Evolutionary conservation across 92 coral and sea anemone genomes (phyloP).

Genomic region (Epizoanthus illoricatus): DNA sequence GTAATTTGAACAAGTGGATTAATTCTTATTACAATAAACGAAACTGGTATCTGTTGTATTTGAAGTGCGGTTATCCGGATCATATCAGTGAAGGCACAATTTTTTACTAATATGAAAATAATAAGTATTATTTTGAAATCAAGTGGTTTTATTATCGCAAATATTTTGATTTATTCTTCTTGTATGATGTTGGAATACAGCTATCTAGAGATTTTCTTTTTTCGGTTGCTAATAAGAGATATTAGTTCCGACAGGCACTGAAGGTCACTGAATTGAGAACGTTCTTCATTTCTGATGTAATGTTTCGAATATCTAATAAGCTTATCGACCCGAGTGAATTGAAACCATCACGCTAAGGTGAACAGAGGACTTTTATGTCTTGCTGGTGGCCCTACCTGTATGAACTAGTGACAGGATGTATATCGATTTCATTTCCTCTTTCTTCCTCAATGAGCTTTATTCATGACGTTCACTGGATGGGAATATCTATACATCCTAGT

Average conservation of each 20-base stretch:
- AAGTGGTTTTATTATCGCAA: no score
- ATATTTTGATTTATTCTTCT: not conserved
- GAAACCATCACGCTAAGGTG: constrained; percentile 20
- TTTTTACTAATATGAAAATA: no score
- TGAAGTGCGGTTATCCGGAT: no score
- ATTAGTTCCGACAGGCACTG: not conserved
- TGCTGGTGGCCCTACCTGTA: constrained; percentile 2
- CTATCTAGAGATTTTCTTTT: no score
- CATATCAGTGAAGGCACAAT: no score
- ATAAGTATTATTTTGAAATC: no score
- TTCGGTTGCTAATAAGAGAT: not conserved
- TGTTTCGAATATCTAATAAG: constrained; percentile 7
- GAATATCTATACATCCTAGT: constrained; percentile 1
- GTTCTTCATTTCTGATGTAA: constrained; percentile 61
- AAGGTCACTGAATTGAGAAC: constrained; percentile 24
- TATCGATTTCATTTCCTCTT: not conserved
- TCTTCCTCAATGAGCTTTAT: constrained; percentile 12
- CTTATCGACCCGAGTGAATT: constrained; percentile 26
- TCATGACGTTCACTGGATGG: constrained; percentile 32
- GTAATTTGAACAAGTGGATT: no score
- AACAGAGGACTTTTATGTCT: not conserved
- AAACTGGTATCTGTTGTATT: no score
- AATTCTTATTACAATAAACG: no score
- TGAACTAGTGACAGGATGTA: not conserved
- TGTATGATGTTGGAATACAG: not conserved